phyloP scores from a whole-genome alignment of 2,113 vertebrate genomes.

The Pristiophorus japonicus region DNA sequence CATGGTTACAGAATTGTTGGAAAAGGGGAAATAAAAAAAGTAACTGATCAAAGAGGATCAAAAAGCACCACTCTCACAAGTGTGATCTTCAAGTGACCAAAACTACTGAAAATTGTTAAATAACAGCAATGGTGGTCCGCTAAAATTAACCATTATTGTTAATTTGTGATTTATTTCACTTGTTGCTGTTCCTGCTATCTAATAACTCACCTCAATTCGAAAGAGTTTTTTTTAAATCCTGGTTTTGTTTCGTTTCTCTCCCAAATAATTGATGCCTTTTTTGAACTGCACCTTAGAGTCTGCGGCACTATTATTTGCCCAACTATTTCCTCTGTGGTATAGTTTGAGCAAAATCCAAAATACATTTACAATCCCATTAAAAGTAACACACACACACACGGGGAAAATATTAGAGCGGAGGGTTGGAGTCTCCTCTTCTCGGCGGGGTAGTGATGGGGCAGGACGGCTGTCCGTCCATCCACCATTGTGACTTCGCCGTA shows the following conservation, averaged over 20 bases:
- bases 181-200: neutral
- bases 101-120: neutral
- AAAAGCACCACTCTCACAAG: neutral
- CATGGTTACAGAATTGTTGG: neutral
- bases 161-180: neutral
- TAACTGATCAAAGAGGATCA: neutral
- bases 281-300: neutral
- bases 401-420: neutral
- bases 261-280: neutral
- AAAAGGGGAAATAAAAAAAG: neutral
- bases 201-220: neutral
- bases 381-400: neutral
- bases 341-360: neutral
- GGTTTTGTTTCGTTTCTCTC: neutral
- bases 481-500: neutral
- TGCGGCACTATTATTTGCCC: neutral
- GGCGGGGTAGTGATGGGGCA: neutral
- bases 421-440: neutral
- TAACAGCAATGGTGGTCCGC: neutral
- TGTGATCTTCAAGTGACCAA: neutral
- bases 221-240: neutral
- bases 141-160: neutral
- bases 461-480: neutral
- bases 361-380: neutral
- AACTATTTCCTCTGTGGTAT: neutral